Evolutionary conservation across 2,797 vertebrate genomes (phyloP).

Genomic region (Tapirus indicus): DNA sequence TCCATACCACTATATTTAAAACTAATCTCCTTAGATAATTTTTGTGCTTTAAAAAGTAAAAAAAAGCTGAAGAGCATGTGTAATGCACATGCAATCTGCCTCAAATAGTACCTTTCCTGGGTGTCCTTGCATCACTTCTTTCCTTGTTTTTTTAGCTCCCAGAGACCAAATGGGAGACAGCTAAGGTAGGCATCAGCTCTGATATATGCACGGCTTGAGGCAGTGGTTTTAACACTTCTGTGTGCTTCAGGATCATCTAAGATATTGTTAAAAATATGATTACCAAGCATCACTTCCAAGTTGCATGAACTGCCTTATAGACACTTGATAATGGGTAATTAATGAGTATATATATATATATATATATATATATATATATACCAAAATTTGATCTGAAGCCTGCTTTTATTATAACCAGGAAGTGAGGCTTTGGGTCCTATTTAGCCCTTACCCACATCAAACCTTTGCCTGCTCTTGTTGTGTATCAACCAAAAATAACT

Average conservation of each 20-base stretch:
- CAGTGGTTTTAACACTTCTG: not conserved
- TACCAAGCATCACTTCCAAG: not conserved
- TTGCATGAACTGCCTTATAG: not conserved
- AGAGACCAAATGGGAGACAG: not conserved
- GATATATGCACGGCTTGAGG: not conserved
- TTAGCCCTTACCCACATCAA: not conserved
- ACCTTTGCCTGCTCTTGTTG: not conserved
- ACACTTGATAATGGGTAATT: not conserved
- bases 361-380: no score
- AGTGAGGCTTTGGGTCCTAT: not conserved
- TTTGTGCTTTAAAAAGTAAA: conserved; percentile 39
- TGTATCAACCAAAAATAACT: not conserved
- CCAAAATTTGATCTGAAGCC: not conserved
- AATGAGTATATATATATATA: not conserved
- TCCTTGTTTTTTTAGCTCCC: not conserved
- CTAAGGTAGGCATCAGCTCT: not conserved
- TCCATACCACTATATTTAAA: conserved; percentile 31
- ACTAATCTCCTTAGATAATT: not conserved
- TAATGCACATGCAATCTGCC: not conserved
- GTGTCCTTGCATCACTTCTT: not conserved
- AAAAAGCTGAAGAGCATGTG: not conserved
- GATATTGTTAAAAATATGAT: not conserved
- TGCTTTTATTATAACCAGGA: not conserved
- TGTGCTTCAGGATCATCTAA: not conserved
- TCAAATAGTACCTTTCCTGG: not conserved